A percentile compares a stretch with the other conserved stretches of the same genome.
Evolutionary conservation across 2,888 invertebrate genomes (phyloP).

Genomic region (Endotricha flammealis): DNA sequence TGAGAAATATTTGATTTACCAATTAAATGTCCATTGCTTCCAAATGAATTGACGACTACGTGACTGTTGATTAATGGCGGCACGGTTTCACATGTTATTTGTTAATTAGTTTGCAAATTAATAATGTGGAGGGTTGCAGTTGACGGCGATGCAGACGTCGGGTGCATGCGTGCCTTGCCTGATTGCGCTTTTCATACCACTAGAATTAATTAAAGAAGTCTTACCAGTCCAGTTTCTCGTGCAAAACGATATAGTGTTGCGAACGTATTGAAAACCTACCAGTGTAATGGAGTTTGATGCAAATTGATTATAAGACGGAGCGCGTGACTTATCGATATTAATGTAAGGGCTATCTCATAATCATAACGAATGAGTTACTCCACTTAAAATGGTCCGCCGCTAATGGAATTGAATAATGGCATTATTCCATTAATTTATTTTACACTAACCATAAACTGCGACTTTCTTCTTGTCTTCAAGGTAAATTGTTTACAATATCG

Average conservation of each 20-base stretch:
- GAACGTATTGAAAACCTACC: conserved; percentile 35
- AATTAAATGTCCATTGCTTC: conserved; percentile 22
- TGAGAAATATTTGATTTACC: conserved; percentile 4
- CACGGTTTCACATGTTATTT: conserved; percentile 58
- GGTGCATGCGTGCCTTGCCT: conserved; percentile 32
- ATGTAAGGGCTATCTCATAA: conserved; percentile 9
- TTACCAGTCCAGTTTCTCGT: conserved; percentile 30
- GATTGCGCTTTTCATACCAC: conserved; percentile 42
- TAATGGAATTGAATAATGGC: conserved; percentile 6
- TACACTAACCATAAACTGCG: no score
- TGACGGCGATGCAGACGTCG: conserved; percentile 48
- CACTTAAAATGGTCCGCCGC: conserved; percentile 7
- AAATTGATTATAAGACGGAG: conserved; percentile 15
- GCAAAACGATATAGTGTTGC: conserved; percentile 15
- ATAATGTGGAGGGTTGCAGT: conserved; percentile 63
- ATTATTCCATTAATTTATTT: conserved; percentile 5
- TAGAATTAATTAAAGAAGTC: conserved; percentile 68
- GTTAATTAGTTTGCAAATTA: conserved; percentile 69
- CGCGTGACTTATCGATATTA: conserved; percentile 16
- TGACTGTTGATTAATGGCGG: conserved; percentile 57
- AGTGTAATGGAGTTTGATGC: conserved; percentile 24
- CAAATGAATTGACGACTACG: conserved; percentile 24
- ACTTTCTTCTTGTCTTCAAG: no score
- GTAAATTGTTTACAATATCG: no score
- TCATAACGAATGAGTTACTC: conserved; percentile 9